Evolutionary conservation across 2,888 invertebrate species (phyloP).

Genomic region (Prosopocoilus inquinatus): DNA sequence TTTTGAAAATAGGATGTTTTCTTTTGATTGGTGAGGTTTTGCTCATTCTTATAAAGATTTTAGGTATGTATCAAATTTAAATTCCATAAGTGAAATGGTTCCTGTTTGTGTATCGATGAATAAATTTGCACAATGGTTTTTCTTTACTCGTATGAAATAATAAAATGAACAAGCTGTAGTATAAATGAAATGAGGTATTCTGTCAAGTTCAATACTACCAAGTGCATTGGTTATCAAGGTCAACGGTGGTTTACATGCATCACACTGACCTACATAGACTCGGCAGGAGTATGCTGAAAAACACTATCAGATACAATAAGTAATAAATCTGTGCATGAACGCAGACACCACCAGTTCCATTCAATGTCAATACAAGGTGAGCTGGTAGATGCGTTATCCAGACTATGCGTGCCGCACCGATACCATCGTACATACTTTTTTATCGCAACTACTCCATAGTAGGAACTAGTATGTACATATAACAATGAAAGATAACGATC

Average conservation of each 20-base stretch:
- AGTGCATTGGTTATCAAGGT: conserved; percentile 40
- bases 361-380: conserved; percentile 49
- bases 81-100: no score
- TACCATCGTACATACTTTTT: neutral
- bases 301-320: conserved; percentile 43
- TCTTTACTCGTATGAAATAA: no score
- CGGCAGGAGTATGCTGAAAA: conserved; percentile 38
- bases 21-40: no score
- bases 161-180: no score
- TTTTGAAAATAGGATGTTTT: no score
- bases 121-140: no score
- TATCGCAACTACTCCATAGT: neutral
- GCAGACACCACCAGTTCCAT: conserved; percentile 43
- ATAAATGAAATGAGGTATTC: neutral
- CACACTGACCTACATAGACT: conserved; percentile 46
- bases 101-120: no score
- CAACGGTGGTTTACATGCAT: conserved; percentile 39
- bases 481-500: no score
- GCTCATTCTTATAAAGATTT: no score
- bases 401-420: conserved; percentile 1
- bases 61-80: no score
- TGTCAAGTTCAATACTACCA: conserved; percentile 32
- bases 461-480: neutral
- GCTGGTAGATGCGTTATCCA: conserved; percentile 36
- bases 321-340: conserved; percentile 41